Evolutionary conservation across 2,113 vertebrate genomes (phyloP).

Genomic region (Riparia riparia): DNA sequence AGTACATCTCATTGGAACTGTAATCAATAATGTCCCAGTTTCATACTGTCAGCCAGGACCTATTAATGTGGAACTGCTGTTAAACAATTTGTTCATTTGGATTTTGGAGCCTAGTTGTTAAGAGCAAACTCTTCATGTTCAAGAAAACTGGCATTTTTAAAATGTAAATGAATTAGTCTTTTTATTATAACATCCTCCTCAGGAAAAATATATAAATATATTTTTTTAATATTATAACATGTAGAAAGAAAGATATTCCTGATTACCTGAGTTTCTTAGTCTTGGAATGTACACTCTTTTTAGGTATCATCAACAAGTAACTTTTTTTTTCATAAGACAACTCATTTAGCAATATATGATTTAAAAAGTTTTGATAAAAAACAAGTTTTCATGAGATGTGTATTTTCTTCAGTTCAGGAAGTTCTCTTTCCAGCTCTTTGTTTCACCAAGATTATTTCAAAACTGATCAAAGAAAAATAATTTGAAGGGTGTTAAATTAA

Average conservation of each 20-base stretch:
- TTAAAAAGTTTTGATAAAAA: not conserved
- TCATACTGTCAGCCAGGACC: constrained; percentile 27
- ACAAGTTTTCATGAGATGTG: not conserved
- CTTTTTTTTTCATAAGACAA: not conserved
- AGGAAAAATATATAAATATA: not conserved
- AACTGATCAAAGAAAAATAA: not conserved
- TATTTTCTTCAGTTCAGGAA: not conserved
- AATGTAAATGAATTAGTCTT: not conserved
- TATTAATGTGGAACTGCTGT: constrained; percentile 1
- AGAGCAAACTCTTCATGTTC: constrained; percentile 9
- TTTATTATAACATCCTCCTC: not conserved
- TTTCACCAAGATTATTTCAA: not conserved
- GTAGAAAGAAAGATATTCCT: not conserved
- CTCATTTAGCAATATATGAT: not conserved
- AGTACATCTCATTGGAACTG: not conserved
- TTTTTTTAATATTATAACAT: not conserved
- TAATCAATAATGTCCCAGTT: constrained; percentile 49
- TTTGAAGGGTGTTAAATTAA: not conserved
- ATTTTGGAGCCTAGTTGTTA: constrained; percentile 15
- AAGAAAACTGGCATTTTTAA: not conserved
- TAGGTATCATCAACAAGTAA: not conserved
- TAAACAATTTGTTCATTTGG: constrained; percentile 44
- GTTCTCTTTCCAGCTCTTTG: not conserved
- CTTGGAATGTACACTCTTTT: not conserved
- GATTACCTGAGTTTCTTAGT: not conserved